Conservation (phyloP, 2,797 vertebrate genomes). For the Sparus aurata region DNA sequence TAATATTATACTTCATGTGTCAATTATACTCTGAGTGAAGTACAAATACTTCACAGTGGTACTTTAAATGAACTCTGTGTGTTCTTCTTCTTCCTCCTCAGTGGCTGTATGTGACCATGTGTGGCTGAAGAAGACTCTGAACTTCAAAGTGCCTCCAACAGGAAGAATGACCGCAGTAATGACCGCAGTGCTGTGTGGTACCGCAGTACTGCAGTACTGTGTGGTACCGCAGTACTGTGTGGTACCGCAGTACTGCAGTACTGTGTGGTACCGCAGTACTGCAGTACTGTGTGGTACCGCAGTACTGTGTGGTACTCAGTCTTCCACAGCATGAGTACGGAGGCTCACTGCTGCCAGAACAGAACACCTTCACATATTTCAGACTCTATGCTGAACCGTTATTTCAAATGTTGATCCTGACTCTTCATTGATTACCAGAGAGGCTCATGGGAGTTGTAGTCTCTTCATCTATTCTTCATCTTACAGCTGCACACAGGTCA, state of each 20-base stretch:
- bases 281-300: too few species aligned
- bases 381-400: too few species aligned
- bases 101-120: conserved; percentile 47
- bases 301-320: too few species aligned
- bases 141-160: not conserved
- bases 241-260: not conserved
- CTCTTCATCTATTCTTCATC: not conserved
- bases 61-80: too few species aligned
- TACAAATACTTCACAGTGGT: too few species aligned
- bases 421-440: not conserved
- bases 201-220: not conserved
- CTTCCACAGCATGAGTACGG: not conserved
- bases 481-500: not conserved
- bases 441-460: not conserved
- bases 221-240: not conserved
- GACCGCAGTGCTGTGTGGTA: not conserved
- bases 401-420: not conserved
- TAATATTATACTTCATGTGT: too few species aligned
- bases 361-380: too few species aligned
- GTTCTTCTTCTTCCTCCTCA: conserved; percentile 1
- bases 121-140: conserved; percentile 13
- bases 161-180: conserved; percentile 18
- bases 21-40: too few species aligned
- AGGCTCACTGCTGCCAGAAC: not conserved
- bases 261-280: not conserved